These are phyloP conservation scores for Mormoops blainvillei DNA, from an alignment of 2,113 vertebrate genomes.

Conservation along the genomic window DNA sequence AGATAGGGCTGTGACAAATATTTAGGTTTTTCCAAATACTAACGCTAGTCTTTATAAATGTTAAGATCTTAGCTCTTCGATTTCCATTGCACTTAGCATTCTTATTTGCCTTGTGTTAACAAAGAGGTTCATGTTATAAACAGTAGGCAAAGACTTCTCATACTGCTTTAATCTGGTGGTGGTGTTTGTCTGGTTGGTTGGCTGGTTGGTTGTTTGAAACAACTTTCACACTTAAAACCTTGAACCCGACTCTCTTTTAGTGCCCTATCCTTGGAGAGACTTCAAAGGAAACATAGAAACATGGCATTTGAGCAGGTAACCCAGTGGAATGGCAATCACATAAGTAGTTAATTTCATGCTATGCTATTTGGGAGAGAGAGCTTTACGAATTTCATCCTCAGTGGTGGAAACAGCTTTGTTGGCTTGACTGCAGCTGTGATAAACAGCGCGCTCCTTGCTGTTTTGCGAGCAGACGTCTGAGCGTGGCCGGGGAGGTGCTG, in stretches of 20 bases:
- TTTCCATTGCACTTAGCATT: neutral
- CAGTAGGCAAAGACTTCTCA: neutral
- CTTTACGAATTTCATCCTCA: conserved; percentile 41
- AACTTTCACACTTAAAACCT: conserved; percentile 10
- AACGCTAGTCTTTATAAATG: neutral
- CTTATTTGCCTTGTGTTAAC: neutral
- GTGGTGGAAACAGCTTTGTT: conserved; percentile 53
- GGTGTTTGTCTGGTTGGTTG: conserved; percentile 8
- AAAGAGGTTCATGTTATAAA: neutral
- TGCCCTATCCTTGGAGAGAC: neutral
- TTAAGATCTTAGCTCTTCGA: neutral
- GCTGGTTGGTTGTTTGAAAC: neutral
- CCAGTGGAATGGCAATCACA: neutral
- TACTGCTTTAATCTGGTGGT: conserved; percentile 19
- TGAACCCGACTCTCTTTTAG: neutral
- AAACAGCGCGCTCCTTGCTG: conserved; percentile 56
- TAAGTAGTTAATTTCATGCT: neutral
- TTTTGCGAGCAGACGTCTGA: conserved; percentile 54
- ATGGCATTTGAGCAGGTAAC: neutral
- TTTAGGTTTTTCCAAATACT: neutral
- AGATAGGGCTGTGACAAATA: neutral
- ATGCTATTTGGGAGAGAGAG: neutral
- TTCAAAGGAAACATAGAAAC: neutral
- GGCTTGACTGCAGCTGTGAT: conserved; percentile 70
- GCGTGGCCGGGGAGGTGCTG: conserved; percentile 51